Percentiles rank a stretch among this genome's conserved stretches.
Evolutionary conservation across 2,888 invertebrate species (phyloP).

Genomic region (Eugnorisma glareosa): DNA sequence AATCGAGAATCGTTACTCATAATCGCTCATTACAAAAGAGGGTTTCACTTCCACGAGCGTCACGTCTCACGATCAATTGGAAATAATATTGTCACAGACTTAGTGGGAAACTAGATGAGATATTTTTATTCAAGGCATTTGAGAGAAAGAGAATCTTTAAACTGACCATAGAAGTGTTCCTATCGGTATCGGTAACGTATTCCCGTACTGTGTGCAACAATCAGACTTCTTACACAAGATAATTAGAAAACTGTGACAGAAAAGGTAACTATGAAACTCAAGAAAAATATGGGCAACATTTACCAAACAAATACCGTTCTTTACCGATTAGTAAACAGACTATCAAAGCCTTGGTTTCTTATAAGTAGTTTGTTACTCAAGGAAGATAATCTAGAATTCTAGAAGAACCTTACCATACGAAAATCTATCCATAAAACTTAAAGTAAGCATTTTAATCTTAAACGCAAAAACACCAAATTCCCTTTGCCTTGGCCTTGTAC

Average conservation of each 20-base stretch:
- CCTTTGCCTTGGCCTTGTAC: too few species aligned
- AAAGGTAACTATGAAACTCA: neutral
- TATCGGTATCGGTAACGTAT: neutral
- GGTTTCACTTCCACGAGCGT: constrained; percentile 87
- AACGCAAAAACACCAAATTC: too few species aligned
- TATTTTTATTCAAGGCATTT: neutral
- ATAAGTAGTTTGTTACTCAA: neutral
- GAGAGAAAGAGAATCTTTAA: neutral
- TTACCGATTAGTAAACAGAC: neutral
- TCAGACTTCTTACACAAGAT: neutral
- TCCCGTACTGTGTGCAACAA: neutral
- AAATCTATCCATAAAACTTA: neutral
- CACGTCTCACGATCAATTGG: constrained; percentile 87
- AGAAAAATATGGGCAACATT: neutral
- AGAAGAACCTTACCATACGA: neutral
- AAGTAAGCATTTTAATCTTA: neutral
- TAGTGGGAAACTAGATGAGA: constrained; percentile 69
- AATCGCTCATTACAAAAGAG: constrained; percentile 85
- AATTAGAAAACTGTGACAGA: neutral
- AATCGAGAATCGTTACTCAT: constrained; percentile 76
- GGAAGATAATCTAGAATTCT: neutral
- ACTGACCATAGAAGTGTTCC: neutral
- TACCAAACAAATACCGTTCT: neutral
- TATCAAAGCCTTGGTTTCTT: neutral
- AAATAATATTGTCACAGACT: constrained; percentile 78